phyloP scores from a whole-genome alignment of 2,113 vertebrate genomes.

The Engraulis encrasicolus region DNA sequence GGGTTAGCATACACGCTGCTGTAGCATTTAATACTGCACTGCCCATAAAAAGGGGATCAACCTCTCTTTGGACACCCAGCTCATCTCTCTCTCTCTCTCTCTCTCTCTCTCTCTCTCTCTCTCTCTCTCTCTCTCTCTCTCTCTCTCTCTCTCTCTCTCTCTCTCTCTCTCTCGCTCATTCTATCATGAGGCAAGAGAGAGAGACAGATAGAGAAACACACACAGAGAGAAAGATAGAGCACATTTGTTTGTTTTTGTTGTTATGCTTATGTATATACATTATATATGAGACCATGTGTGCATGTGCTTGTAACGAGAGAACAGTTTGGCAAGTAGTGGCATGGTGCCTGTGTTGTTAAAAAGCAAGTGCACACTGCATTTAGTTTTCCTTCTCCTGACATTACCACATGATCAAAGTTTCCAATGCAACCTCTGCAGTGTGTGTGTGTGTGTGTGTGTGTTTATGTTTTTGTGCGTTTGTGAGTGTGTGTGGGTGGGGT shows the following conservation, averaged over 20 bases:
- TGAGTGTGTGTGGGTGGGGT: too few relatives aligned
- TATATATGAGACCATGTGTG: not conserved
- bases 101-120: too few relatives aligned
- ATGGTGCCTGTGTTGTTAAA: not conserved
- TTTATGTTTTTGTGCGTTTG: too few relatives aligned
- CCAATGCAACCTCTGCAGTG: not conserved
- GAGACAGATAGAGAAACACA: too few relatives aligned
- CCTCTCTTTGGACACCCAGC: not conserved
- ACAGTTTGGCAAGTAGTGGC: not conserved
- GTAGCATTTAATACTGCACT: too few relatives aligned
- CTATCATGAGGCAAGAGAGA: too few relatives aligned
- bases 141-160: too few relatives aligned
- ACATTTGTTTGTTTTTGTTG: too few relatives aligned
- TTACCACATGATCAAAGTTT: not conserved
- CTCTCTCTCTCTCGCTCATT: too few relatives aligned
- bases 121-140: too few relatives aligned
- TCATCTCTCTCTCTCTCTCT: not conserved
- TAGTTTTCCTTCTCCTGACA: not conserved
- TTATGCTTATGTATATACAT: not conserved
- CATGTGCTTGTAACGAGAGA: not conserved
- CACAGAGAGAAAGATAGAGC: too few relatives aligned
- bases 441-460: too few relatives aligned
- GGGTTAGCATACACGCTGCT: not conserved
- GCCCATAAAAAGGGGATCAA: not conserved
- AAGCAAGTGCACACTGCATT: not conserved